Percentiles rank a stretch among this genome's conserved stretches.
Conservation (phyloP, 2,797 vertebrate genomes). For the Emys orbicularis region DNA sequence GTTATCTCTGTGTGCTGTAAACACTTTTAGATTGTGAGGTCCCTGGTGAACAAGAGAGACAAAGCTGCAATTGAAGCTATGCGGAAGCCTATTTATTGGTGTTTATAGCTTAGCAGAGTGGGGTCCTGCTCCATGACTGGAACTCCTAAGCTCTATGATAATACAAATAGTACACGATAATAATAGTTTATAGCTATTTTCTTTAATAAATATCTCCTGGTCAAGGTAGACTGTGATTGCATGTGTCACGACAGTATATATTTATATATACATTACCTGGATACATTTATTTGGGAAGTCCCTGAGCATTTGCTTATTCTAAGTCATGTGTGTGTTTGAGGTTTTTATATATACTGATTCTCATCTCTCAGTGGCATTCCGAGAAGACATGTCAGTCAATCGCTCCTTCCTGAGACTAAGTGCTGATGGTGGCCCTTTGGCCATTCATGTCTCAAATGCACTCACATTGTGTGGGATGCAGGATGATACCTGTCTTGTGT, state of each 20-base stretch:
- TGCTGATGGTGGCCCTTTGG: fast-evolving
- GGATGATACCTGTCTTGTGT: not conserved
- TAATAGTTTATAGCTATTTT: no score
- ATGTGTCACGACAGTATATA: no score
- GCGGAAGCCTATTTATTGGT: not conserved
- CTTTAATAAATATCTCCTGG: no score
- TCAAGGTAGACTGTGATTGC: no score
- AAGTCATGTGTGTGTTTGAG: fast-evolving
- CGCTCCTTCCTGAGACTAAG: not conserved
- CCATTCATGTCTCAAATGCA: fast-evolving
- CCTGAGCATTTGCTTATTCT: fast-evolving
- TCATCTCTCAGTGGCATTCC: not conserved
- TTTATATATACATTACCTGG: no score
- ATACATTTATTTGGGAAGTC: not conserved
- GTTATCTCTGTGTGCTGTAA: no score
- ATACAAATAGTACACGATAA: no score
- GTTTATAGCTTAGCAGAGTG: not conserved
- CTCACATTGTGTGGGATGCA: fast-evolving
- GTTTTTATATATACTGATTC: fast-evolving
- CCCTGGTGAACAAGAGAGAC: not conserved
- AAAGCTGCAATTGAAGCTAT: not conserved
- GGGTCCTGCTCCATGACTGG: no score
- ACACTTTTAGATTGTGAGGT: not conserved
- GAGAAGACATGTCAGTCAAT: not conserved
- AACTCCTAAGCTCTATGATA: no score